Evolutionary conservation across 2,113 vertebrate genomes (phyloP).

Genomic region (Propithecus coquereli): DNA sequence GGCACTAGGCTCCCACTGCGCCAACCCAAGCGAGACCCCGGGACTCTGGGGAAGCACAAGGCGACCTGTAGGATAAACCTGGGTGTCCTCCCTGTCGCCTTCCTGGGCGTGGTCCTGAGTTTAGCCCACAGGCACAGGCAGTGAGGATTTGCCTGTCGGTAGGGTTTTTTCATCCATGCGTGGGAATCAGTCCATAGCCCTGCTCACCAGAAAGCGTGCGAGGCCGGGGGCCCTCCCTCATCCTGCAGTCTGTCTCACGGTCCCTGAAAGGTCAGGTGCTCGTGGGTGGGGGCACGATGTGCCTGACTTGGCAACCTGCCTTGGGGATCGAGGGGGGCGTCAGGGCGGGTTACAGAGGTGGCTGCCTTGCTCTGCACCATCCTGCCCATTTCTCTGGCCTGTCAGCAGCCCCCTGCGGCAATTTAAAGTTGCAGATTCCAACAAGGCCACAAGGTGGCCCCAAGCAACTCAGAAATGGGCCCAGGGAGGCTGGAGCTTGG

Average conservation of each 20-base stretch:
- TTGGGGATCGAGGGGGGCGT: neutral
- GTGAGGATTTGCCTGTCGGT: neutral
- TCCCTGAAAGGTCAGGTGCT: neutral
- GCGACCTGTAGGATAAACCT: neutral
- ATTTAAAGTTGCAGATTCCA: neutral
- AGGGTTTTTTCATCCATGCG: neutral
- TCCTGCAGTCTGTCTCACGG: neutral
- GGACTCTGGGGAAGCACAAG: neutral
- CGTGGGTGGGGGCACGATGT: neutral
- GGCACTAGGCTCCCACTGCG: neutral
- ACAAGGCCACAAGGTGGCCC: conserved; percentile 44
- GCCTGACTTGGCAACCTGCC: neutral
- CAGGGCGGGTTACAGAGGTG: neutral
- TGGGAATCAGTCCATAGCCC: neutral
- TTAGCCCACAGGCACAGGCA: neutral
- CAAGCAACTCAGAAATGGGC: neutral
- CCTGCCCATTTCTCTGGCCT: neutral
- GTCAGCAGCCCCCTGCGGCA: rapidly evolving
- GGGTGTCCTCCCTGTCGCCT: neutral
- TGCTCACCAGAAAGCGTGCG: neutral
- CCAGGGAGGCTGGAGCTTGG: neutral
- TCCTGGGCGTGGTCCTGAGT: neutral
- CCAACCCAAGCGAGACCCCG: neutral
- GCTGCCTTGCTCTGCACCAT: rapidly evolving
- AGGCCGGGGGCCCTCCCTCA: neutral